Percentiles rank a stretch among this genome's conserved stretches.
Evolutionary conservation across 1,140 invertebrate genomes (phyloP).

Genomic region (Belonocnema kinseyi): DNA sequence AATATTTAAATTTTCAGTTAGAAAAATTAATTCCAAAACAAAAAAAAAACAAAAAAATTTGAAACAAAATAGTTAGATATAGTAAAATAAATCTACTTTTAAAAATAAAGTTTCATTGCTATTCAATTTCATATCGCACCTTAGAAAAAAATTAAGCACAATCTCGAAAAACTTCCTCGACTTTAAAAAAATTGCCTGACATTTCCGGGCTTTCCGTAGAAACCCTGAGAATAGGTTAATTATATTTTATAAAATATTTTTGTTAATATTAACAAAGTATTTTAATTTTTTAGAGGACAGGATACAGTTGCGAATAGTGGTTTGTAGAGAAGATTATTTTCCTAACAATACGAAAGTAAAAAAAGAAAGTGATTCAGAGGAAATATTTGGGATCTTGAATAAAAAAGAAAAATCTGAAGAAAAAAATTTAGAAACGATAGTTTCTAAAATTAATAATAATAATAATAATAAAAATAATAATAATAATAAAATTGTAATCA

Average conservation of each 20-base stretch:
- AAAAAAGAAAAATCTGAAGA: neutral
- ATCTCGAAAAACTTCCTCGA: too few species aligned
- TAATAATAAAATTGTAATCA: neutral
- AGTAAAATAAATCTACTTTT: too few species aligned
- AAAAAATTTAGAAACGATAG: neutral
- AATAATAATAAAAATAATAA: neutral
- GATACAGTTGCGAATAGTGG: conserved; percentile 38
- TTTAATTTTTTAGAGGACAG: conserved; percentile 40
- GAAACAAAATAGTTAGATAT: too few species aligned
- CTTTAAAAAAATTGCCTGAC: too few species aligned
- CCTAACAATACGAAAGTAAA: conserved; percentile 31
- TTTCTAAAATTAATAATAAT: neutral
- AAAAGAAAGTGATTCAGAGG: neutral
- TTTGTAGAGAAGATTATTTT: conserved; percentile 46
- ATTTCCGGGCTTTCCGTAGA: too few species aligned
- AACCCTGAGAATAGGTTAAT: too few species aligned
- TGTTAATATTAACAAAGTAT: neutral
- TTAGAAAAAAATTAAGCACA: too few species aligned
- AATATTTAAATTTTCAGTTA: too few species aligned
- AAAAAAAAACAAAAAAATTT: too few species aligned
- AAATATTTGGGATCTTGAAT: neutral
- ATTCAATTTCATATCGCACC: too few species aligned
- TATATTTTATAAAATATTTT: neutral
- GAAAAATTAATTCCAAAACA: too few species aligned
- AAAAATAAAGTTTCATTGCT: too few species aligned